Evolutionary conservation across 2,888 invertebrate genomes (phyloP).

Genomic region (Leptinotarsa tumamoca): DNA sequence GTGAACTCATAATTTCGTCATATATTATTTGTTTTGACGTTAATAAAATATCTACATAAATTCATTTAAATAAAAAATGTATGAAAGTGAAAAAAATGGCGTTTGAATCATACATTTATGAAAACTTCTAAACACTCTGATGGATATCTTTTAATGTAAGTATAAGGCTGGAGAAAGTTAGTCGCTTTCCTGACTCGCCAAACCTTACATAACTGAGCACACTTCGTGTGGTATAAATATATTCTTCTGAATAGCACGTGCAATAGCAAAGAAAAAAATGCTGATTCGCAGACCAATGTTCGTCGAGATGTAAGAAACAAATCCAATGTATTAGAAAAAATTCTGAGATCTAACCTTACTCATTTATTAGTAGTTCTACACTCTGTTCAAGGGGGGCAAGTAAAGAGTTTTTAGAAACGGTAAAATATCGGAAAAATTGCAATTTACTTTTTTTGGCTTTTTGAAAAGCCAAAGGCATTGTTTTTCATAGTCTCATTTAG

Average conservation of each 20-base stretch:
- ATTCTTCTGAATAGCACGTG: constrained; percentile 31
- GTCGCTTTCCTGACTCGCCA: constrained; percentile 52
- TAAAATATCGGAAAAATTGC: no score
- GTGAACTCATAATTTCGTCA: no score
- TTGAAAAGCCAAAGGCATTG: no score
- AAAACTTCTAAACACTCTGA: constrained; percentile 16
- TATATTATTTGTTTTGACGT: no score
- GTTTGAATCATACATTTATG: neutral
- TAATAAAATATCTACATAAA: no score
- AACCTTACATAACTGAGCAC: constrained; percentile 51
- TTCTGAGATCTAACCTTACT: no score
- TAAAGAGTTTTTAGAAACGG: no score
- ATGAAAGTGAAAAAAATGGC: neutral
- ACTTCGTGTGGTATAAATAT: constrained; percentile 40
- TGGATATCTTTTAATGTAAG: constrained; percentile 49
- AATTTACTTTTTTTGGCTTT: no score
- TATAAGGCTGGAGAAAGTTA: constrained; percentile 54
- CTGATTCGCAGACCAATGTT: neutral
- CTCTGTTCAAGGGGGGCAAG: no score
- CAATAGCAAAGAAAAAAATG: constrained; percentile 19
- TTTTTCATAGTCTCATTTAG: no score
- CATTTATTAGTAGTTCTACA: no score
- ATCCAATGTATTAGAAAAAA: neutral
- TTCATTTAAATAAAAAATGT: neutral
- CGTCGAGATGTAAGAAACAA: no score